A percentile compares a stretch with the other conserved stretches of the same genome.
Evolutionary conservation across 1,140 invertebrate genomes (phyloP).

Genomic region (Mizuhopecten yessoensis): DNA sequence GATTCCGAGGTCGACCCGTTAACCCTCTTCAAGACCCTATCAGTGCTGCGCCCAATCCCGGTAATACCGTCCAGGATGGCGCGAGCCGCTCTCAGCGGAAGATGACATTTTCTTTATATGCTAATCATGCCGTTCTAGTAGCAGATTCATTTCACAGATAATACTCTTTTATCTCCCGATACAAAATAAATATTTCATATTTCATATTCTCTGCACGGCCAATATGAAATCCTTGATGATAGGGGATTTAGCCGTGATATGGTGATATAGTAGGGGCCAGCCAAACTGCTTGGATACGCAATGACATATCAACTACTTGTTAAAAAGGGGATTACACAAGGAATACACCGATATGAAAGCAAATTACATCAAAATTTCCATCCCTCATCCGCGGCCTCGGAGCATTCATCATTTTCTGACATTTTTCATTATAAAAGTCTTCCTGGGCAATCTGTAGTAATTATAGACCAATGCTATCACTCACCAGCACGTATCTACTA

Average conservation of each 20-base stretch:
- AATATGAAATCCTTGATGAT: constrained; percentile 35
- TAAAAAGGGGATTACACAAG: constrained; percentile 38
- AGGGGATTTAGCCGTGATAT: constrained; percentile 24
- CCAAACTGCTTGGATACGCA: constrained; percentile 31
- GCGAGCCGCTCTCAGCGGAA: constrained; percentile 19
- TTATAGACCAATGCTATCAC: background rate
- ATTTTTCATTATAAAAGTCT: constrained; percentile 40
- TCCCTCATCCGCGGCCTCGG: constrained; percentile 1
- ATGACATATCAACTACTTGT: constrained; percentile 29
- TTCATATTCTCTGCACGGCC: constrained; percentile 36
- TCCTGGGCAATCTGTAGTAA: background rate
- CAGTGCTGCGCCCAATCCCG: background rate
- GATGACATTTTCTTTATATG: constrained; percentile 35
- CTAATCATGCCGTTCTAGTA: constrained; percentile 16
- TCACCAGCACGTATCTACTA: background rate
- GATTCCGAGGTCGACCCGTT: constrained; percentile 5
- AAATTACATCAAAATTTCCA: constrained; percentile 40
- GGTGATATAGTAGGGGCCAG: constrained; percentile 16
- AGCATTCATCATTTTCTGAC: constrained; percentile 38
- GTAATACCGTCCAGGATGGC: constrained; percentile 7
- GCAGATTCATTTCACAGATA: constrained; percentile 38
- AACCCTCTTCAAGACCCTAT: constrained; percentile 32
- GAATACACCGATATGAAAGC: constrained; percentile 12
- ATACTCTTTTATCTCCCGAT: background rate
- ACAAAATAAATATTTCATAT: constrained; percentile 51